Percentiles rank a stretch among this genome's conserved stretches.
Conservation (phyloP, 1,140 invertebrate species). For the Copidosoma floridanum region DNA sequence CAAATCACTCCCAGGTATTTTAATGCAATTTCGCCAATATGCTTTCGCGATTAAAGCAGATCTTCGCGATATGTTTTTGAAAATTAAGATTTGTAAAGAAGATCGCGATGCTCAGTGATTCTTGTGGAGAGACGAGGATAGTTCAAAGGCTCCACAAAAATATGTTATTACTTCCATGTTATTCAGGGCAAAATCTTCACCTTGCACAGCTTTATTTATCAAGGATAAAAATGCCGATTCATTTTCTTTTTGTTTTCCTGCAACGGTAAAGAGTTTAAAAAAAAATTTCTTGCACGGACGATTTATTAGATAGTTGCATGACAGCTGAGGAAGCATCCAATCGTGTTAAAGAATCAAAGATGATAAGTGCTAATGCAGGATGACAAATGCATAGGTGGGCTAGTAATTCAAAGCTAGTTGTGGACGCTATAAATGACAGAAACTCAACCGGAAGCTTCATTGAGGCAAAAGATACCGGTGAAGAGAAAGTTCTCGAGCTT, state of each 20-base stretch:
- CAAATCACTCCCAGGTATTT: too few species aligned
- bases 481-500: background rate
- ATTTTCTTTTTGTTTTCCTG: background rate
- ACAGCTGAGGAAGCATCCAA: background rate
- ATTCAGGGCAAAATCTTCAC: background rate
- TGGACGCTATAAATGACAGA: background rate
- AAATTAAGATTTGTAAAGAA: too few species aligned
- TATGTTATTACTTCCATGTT: background rate
- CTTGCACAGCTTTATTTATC: background rate
- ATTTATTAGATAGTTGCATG: background rate
- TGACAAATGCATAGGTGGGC: background rate
- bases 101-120: too few species aligned
- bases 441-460: background rate
- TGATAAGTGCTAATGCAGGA: background rate
- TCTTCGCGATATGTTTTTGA: too few species aligned
- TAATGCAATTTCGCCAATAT: too few species aligned
- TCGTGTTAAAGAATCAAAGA: background rate
- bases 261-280: background rate
- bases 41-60: too few species aligned
- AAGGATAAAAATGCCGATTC: background rate
- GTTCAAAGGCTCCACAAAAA: too few species aligned
- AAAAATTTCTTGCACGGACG: background rate
- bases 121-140: too few species aligned
- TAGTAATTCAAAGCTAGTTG: background rate
- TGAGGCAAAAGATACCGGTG: background rate